phyloP scores from a whole-genome alignment of 2,888 invertebrate genomes.

The Pristionchus exspectatus region DNA sequence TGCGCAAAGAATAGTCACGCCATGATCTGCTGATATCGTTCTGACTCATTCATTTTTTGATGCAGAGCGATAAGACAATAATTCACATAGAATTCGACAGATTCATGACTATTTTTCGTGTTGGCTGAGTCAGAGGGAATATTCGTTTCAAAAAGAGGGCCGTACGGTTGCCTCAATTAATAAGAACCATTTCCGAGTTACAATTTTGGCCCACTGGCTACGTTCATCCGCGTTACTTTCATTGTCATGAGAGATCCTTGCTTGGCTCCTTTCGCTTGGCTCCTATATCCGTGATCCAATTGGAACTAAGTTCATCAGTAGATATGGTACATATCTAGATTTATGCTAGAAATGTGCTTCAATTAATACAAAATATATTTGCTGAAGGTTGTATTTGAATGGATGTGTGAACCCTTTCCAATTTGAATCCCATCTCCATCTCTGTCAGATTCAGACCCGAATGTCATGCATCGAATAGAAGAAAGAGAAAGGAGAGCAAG shows the following conservation, averaged over 20 bases:
- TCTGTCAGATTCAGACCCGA: conserved; percentile 14
- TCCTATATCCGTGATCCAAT: too few species aligned
- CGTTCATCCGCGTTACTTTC: too few species aligned
- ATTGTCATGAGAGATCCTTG: too few species aligned
- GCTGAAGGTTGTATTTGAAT: neutral
- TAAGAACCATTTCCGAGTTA: too few species aligned
- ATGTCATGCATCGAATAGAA: conserved; percentile 45
- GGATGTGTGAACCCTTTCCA: neutral
- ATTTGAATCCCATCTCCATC: conserved; percentile 27
- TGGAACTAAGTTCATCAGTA: too few species aligned
- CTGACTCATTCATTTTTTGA: neutral
- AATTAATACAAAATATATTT: neutral
- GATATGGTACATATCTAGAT: too few species aligned
- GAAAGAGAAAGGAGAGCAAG: conserved; percentile 41
- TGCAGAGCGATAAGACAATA: neutral
- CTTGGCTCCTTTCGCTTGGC: too few species aligned
- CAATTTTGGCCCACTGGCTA: too few species aligned
- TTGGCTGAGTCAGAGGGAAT: neutral
- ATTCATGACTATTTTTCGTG: neutral
- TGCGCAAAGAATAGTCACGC: neutral
- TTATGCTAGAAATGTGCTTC: too few species aligned
- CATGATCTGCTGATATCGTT: neutral
- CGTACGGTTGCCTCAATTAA: too few species aligned
- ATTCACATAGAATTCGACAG: neutral
- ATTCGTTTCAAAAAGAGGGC: too few species aligned